Base-by-base conservation (phyloP, 2,113 vertebrate genomes). In the Etia nguti region DNA sequence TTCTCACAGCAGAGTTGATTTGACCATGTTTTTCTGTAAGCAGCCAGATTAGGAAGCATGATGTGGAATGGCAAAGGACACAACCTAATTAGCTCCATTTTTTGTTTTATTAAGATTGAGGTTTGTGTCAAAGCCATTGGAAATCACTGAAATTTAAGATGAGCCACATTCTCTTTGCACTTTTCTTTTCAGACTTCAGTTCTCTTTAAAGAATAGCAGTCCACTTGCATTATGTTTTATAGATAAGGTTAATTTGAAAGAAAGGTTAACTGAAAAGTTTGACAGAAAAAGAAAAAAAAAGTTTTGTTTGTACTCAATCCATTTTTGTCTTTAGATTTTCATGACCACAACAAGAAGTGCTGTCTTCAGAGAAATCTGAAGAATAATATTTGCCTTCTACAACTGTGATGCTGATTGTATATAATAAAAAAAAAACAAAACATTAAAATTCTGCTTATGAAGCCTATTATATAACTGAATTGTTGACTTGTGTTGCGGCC, bases 91-190 rank as follows among this genome's bases (percentile, higher is more conserved):
- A 93, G 82, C 79, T 82, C 43, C 82, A 55, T 77, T 52, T 84
- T 86, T 91, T 92, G 85, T 80, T 92, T 82, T 91, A 92, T 90
- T 90, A 93, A 91, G 89, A 94, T 6, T 43, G 46, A 38, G 81
- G 87, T 89, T 87, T 82, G 79, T 86, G 90, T 93, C 90, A 94
- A 92, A 93, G 87, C 92, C 92, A 92, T 92, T 92, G 89, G 87
- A 92, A 93, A 92, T 94, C 86, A 94, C 92, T 94, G 82, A 92
- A 90, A 86, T 94, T 87, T 87, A 34, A 84, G 89, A 88, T 79
- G 82, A 87, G 83, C 62, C 84, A 77, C 86, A 80, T 87, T 92
- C 86, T 92, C 86, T 92, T 93, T 92, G 91, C 92, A 90, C 80
- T 43, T 86, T 43, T 65, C 26, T 81, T 59, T 80, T 84, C 56